Evolutionary conservation across 1,140 invertebrate species (phyloP).

Genomic region (Nasonia longicornis): DNA sequence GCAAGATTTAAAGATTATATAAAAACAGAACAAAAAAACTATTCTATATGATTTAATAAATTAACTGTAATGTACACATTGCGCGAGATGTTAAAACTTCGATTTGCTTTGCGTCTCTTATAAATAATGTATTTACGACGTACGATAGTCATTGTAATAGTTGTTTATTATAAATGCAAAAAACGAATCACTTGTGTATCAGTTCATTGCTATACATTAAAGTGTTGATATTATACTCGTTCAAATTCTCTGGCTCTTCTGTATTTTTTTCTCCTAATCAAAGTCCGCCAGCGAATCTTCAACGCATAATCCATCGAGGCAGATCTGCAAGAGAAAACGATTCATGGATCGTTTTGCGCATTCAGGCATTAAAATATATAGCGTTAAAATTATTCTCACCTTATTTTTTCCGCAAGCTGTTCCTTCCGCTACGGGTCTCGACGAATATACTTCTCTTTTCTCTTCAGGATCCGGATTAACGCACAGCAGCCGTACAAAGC

Average conservation of each 20-base stretch:
- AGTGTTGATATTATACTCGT: constrained; percentile 67
- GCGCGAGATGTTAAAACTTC: constrained; percentile 56
- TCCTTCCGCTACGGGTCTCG: no score
- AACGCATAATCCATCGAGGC: no score
- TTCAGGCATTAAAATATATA: no score
- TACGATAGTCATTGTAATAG: constrained; percentile 62
- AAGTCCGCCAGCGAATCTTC: no score
- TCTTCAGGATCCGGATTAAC: no score
- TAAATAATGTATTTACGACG: constrained; percentile 60
- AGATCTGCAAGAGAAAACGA: no score
- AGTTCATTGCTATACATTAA: constrained; percentile 66
- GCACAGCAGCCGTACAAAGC: no score
- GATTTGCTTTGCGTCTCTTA: constrained; percentile 61
- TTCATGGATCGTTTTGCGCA: no score
- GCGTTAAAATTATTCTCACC: no score
- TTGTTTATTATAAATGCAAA: constrained; percentile 64
- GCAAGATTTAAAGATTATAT: constrained; percentile 43
- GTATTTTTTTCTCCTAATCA: no score
- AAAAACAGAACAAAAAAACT: constrained; percentile 40
- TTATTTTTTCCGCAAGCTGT: no score
- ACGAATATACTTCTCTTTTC: no score
- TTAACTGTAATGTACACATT: constrained; percentile 50
- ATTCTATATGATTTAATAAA: constrained; percentile 42
- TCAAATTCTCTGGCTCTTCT: constrained; percentile 45
- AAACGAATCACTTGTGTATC: constrained; percentile 63